Percentiles rank a stretch among this genome's conserved stretches.
These are phyloP conservation scores for Dromius quadrimaculatus DNA, from an alignment of 2,888 invertebrate genomes.

Conservation along the genomic window DNA sequence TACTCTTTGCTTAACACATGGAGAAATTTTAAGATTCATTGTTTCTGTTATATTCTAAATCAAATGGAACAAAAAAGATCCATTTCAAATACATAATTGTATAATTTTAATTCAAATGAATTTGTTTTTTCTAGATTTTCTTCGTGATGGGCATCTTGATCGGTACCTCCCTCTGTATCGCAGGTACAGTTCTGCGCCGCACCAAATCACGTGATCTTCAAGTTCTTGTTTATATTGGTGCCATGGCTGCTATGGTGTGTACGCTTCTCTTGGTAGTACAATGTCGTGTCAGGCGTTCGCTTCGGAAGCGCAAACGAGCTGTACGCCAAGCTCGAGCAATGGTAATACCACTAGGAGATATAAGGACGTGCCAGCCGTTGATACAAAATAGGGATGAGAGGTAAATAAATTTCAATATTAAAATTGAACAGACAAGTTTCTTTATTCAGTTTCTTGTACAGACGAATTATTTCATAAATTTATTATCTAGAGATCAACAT, in stretches of 20 bases:
- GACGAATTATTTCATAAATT: background rate
- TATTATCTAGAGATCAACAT: background rate
- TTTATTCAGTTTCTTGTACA: background rate
- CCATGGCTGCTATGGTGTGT: conserved; percentile 74
- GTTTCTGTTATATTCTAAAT: too few relatives aligned
- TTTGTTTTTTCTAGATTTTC: conserved; percentile 69
- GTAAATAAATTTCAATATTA: conserved; percentile 50
- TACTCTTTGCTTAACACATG: too few relatives aligned
- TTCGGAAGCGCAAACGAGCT: conserved; percentile 55
- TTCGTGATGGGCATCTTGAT: conserved; percentile 77
- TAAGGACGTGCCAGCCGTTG: conserved; percentile 53
- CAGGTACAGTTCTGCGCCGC: conserved; percentile 73
- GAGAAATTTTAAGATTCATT: too few relatives aligned
- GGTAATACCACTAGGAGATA: conserved; percentile 56
- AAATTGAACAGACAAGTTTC: background rate
- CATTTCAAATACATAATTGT: background rate
- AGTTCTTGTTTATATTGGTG: conserved; percentile 77
- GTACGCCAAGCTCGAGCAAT: conserved; percentile 48
- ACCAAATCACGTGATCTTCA: conserved; percentile 76
- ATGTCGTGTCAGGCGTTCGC: conserved; percentile 71
- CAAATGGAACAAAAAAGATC: too few relatives aligned
- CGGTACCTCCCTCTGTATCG: conserved; percentile 75
- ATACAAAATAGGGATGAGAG: conserved; percentile 55
- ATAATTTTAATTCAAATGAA: background rate
- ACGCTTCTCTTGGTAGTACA: conserved; percentile 74